Evolutionary conservation across 2,797 vertebrate genomes (phyloP).

Genomic region (Mormyrus proboscirostris): DNA sequence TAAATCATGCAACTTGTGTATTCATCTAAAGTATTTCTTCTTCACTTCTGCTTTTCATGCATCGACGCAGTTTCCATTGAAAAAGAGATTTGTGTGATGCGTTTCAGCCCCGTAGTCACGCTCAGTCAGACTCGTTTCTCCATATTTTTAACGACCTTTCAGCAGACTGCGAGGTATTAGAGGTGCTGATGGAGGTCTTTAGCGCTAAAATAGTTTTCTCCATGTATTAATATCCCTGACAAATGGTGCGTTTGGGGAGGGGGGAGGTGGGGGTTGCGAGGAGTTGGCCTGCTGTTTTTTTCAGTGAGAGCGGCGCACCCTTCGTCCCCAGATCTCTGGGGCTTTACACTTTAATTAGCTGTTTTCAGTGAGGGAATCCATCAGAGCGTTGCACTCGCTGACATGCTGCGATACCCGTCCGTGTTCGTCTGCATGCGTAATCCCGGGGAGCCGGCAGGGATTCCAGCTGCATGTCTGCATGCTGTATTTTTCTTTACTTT

Average conservation of each 20-base stretch:
- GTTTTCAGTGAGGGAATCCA: slow-evolving; percentile 61
- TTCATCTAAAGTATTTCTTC: neutral
- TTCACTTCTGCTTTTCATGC: neutral
- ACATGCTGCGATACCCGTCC: slow-evolving; percentile 48
- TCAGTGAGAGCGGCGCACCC: slow-evolving; percentile 23
- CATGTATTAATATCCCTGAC: slow-evolving; percentile 1
- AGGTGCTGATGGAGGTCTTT: slow-evolving; percentile 7
- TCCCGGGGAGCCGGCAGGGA: slow-evolving; percentile 50
- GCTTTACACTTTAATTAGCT: slow-evolving; percentile 49
- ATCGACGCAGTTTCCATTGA: neutral
- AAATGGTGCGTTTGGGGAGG: neutral
- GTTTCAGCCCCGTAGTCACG: neutral
- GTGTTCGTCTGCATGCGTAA: slow-evolving; percentile 49
- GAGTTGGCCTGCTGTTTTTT: slow-evolving; percentile 23
- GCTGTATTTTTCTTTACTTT: neutral
- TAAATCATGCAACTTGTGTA: neutral
- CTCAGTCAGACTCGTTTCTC: neutral
- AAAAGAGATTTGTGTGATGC: neutral
- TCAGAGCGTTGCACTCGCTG: slow-evolving; percentile 49
- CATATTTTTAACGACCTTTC: neutral
- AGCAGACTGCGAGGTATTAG: neutral
- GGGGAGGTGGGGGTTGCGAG: neutral
- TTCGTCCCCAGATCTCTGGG: slow-evolving; percentile 30
- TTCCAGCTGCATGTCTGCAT: slow-evolving; percentile 48
- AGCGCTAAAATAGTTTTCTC: neutral